A percentile compares a stretch with the other conserved stretches of the same genome.
These are phyloP conservation scores for Dunckerocampus dactyliophorus DNA, from an alignment of 2,113 vertebrate genomes.

Conservation along the genomic window DNA sequence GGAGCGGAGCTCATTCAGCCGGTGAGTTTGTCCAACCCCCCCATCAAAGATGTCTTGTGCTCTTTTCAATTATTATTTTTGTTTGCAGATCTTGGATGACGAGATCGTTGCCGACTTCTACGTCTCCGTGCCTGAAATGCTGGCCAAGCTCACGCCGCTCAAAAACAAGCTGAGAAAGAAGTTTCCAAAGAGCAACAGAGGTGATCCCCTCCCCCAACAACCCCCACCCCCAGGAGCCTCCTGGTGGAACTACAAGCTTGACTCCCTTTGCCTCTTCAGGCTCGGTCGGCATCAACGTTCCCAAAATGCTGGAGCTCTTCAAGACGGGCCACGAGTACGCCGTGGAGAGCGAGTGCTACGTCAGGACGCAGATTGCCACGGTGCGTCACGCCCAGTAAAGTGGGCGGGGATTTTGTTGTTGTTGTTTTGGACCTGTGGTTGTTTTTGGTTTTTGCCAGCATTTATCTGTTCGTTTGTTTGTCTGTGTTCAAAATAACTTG, in stretches of 20 bases:
- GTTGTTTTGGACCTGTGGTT: too few relatives aligned
- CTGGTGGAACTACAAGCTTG: background rate
- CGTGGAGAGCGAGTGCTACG: conserved; percentile 69
- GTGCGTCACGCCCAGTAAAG: conserved; percentile 15
- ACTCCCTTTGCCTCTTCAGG: conserved; percentile 59
- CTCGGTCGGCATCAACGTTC: conserved; percentile 77
- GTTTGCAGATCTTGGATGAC: conserved; percentile 83
- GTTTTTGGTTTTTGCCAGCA: too few relatives aligned
- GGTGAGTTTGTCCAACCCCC: conserved; percentile 58
- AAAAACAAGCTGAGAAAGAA: conserved; percentile 82
- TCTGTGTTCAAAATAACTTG: too few relatives aligned
- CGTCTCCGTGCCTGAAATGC: conserved; percentile 82
- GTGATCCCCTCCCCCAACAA: conserved; percentile 16
- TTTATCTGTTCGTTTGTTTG: too few relatives aligned
- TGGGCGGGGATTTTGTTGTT: background rate
- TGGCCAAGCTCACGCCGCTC: conserved; percentile 76
- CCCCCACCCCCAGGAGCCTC: background rate
- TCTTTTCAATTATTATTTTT: background rate
- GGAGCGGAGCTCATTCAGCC: conserved; percentile 81
- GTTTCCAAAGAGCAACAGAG: conserved; percentile 81
- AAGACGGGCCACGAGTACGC: conserved; percentile 77
- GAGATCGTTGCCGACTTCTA: conserved; percentile 86
- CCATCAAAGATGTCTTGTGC: background rate
- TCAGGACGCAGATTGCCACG: conserved; percentile 67
- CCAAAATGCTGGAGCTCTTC: conserved; percentile 81